Conservation (phyloP, 2,888 invertebrate genomes). For the Oconnorella tubifera region DNA sequence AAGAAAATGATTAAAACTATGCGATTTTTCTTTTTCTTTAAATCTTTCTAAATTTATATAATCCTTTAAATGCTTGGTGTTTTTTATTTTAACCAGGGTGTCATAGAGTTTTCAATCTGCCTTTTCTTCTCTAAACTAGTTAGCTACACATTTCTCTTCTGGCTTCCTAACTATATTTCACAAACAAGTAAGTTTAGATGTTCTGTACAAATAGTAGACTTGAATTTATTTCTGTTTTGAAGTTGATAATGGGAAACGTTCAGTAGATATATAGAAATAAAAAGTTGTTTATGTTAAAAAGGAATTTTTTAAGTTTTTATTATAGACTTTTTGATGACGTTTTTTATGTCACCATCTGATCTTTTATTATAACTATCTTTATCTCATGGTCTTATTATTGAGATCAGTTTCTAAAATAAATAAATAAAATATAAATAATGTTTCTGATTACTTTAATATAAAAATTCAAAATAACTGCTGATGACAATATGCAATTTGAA, state of each 20-base stretch:
- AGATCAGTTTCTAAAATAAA: too few species aligned
- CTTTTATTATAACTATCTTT: background rate
- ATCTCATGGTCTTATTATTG: too few species aligned
- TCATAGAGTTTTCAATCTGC: constrained; percentile 85
- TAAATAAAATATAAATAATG: too few species aligned
- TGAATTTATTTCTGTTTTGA: background rate
- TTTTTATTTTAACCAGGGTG: too few species aligned
- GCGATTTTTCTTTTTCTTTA: background rate
- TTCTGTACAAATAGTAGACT: background rate
- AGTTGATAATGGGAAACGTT: too few species aligned
- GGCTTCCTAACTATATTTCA: constrained; percentile 83
- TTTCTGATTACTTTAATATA: too few species aligned
- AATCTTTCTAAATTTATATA: background rate
- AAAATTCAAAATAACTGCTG: too few species aligned
- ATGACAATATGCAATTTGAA: too few species aligned
- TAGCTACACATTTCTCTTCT: constrained; percentile 93
- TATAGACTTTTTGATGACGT: background rate
- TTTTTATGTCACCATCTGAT: background rate
- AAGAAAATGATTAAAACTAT: background rate
- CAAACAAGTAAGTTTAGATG: constrained; percentile 6
- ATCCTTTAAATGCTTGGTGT: too few species aligned
- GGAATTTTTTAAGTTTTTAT: too few species aligned
- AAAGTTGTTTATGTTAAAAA: too few species aligned
- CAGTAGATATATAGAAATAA: too few species aligned
- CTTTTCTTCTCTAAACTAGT: constrained; percentile 94